Evolutionary conservation across 2,888 invertebrate genomes (phyloP).

Genomic region (Acrobasis consociella): DNA sequence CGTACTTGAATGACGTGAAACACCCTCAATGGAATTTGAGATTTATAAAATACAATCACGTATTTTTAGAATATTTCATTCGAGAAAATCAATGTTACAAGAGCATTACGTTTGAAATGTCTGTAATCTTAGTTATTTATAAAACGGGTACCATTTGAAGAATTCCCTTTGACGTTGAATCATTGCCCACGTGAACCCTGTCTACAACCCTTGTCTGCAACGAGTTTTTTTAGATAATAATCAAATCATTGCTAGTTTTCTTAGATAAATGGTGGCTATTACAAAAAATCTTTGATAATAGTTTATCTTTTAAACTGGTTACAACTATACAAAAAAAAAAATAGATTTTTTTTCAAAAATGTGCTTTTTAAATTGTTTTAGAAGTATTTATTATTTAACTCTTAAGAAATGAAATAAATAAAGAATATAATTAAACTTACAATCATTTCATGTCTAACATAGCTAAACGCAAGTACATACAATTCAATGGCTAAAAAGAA

Average conservation of each 20-base stretch:
- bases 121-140: conserved; percentile 6
- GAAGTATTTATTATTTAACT: no score
- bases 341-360: not conserved
- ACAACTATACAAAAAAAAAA: not conserved
- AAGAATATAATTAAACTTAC: no score
- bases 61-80: not conserved
- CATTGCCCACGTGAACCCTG: conserved; percentile 11
- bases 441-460: no score
- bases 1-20: not conserved
- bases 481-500: no score
- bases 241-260: conserved; percentile 8
- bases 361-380: not conserved
- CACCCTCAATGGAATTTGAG: not conserved
- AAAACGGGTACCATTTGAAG: conserved; percentile 4
- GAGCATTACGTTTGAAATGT: conserved; percentile 1
- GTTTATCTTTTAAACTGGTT: not conserved
- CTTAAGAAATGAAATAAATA: no score
- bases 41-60: not conserved
- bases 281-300: not conserved
- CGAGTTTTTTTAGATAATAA: conserved; percentile 3
- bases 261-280: conserved; percentile 1
- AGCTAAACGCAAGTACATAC: no score
- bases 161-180: conserved; percentile 19
- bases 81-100: not conserved
- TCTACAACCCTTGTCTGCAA: conserved; percentile 6